Evolutionary conservation across 2,888 invertebrate genomes (phyloP).

Genomic region (Philopedon plagiatum): DNA sequence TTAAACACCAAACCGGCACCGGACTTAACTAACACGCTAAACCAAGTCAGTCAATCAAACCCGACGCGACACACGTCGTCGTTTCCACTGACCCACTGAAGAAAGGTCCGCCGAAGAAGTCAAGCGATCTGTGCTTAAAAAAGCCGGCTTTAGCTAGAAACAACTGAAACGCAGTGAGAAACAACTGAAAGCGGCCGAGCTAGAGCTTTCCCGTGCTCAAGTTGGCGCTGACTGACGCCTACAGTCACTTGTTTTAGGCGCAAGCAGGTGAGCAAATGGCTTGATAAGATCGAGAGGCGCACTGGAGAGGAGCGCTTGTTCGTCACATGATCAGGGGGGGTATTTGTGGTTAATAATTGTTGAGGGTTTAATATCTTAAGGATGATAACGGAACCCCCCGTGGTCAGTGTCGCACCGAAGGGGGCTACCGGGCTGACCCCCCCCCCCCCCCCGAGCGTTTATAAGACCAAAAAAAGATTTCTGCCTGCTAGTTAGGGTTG

Average conservation of each 20-base stretch:
- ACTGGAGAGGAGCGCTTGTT: neutral
- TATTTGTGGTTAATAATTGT: neutral
- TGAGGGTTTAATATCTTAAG: too few relatives aligned
- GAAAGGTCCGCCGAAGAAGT: conserved; percentile 27
- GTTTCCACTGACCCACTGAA: conserved; percentile 43
- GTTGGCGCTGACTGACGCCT: conserved; percentile 40
- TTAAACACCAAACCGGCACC: conserved; percentile 21
- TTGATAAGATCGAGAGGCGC: conserved; percentile 22
- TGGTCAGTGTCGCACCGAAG: too few relatives aligned
- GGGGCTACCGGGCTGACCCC: too few relatives aligned
- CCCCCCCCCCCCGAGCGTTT: too few relatives aligned
- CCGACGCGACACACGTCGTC: conserved; percentile 26
- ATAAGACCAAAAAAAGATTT: too few relatives aligned
- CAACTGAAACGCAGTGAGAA: conserved; percentile 19
- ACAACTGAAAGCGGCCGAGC: conserved; percentile 27
- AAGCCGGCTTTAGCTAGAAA: conserved; percentile 19
- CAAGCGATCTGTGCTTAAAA: conserved; percentile 24
- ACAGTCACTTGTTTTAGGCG: conserved; percentile 42
- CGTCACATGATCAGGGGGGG: neutral
- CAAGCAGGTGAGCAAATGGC: conserved; percentile 35
- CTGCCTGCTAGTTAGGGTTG: too few relatives aligned
- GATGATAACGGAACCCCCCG: too few relatives aligned
- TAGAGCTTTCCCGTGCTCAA: conserved; percentile 33
- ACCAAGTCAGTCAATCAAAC: conserved; percentile 29
- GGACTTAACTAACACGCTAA: conserved; percentile 19